Evolutionary conservation across 1,140 invertebrate species (phyloP), one percentile per base, ranked within the genome.

Genomic region (Drosophila lowei): DNA sequence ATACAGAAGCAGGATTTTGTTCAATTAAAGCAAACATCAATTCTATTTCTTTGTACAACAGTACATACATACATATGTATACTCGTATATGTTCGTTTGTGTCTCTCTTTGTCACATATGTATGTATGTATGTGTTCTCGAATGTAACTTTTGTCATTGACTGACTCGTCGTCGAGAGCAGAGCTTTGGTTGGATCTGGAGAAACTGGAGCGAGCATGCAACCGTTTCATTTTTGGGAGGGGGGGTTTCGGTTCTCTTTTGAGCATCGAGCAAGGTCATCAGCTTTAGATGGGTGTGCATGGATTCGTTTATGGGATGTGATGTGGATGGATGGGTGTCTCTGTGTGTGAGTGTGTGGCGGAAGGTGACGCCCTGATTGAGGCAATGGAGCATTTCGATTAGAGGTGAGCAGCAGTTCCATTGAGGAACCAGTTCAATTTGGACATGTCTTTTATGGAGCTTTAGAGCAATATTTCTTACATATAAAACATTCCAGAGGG

Each of bases 101-200:
- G 2, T 30, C 30, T 30, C 8, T 30, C 8, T 9, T 30, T 28
- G 28, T 28, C 28, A 30, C 46, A 25, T 47, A 47, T 28, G 4
- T 56, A 44, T 44, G 1, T 48, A 4, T 43, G 28, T 15, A 6
- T 48, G 25, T 43, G 21, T 23, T 30, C 9, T 42, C 15, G 52
- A 23, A 34, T 13, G 67, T 65, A 85, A 80, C 64, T 63, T 72
- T 73, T 85, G 72, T 73, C 79, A 79, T 79, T 78, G 79, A 84
- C 54, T 78, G 79, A 84, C 54, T 62, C 58, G 62, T 6, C 61
- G 43, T 59, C 60, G 48, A 57, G 42, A 50, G 58, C 55, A 41
- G 44, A 70, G 57, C 75, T 59, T 63, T 55, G 28, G 62, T 57
- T 81, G 52, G 48, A 50, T 67, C 67, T 47, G 65, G 55, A 53